A percentile compares a stretch with the other conserved stretches of the same genome.
Evolutionary conservation across 2,113 vertebrate species (phyloP).

Genomic region (Alosa alosa): DNA sequence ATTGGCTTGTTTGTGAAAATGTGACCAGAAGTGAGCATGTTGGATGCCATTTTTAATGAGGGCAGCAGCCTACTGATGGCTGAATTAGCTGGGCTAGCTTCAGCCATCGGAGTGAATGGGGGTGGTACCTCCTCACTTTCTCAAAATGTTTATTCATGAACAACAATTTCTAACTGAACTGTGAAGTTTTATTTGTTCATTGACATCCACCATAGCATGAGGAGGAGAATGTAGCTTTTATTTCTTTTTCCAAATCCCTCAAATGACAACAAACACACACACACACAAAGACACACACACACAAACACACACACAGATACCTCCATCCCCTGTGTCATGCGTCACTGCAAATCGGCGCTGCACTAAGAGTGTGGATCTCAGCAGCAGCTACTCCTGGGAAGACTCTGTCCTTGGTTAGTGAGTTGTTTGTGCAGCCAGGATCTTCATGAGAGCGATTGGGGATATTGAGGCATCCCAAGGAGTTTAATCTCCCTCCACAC

Average conservation of each 20-base stretch:
- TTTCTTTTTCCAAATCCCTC: neutral
- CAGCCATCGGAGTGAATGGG: no score
- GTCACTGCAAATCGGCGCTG: neutral
- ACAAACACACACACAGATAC: neutral
- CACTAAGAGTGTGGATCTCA: slow-evolving; percentile 16
- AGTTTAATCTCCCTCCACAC: slow-evolving; percentile 26
- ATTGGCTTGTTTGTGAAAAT: no score
- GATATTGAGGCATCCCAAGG: slow-evolving; percentile 23
- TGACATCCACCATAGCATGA: neutral
- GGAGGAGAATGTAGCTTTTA: neutral
- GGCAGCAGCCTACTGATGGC: no score
- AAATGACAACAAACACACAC: neutral
- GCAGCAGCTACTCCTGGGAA: slow-evolving; percentile 20
- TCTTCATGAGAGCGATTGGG: slow-evolving; percentile 35
- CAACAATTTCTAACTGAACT: neutral
- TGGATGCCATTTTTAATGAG: no score
- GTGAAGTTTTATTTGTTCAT: neutral
- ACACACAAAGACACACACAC: no score
- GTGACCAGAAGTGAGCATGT: no score
- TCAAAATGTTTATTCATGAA: neutral
- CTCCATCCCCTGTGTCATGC: neutral
- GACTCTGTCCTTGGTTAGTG: slow-evolving; percentile 20
- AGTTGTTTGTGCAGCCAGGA: slow-evolving; percentile 29
- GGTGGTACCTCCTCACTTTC: no score
- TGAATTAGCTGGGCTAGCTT: no score